Conservation (phyloP, 92 coral and sea anemone species). For the Phenganax stokvisi region DNA sequence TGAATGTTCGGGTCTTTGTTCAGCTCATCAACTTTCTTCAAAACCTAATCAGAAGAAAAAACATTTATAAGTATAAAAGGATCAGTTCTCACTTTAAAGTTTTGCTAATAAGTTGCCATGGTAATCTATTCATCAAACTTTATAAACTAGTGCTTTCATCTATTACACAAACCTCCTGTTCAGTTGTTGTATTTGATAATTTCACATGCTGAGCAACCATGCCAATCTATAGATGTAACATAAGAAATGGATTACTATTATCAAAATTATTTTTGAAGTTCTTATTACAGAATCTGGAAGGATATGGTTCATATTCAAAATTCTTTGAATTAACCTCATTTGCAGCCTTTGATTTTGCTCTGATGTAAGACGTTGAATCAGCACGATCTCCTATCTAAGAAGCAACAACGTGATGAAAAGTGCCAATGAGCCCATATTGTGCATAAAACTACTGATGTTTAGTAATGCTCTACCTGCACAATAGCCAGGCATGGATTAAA, state of each 20-base stretch:
- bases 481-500: slow-evolving; percentile 95
- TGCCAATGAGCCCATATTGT: not conserved
- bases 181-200: slow-evolving; percentile 73
- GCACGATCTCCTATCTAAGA: slow-evolving; percentile 82
- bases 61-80: not conserved
- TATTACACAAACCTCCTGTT: slow-evolving; percentile 65
- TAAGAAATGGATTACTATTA: not conserved
- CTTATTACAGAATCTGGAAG: no score
- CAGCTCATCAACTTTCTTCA: slow-evolving; percentile 75
- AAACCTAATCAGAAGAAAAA: slow-evolving; percentile 50
- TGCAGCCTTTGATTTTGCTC: slow-evolving; percentile 85
- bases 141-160: not conserved
- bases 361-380: slow-evolving; percentile 85
- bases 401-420: not conserved
- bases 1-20: slow-evolving; percentile 81
- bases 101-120: no score
- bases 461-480: slow-evolving; percentile 60
- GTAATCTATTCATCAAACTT: no score
- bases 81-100: not conserved
- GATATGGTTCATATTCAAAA: not conserved
- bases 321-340: slow-evolving; percentile 61
- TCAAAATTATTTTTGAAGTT: no score
- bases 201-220: slow-evolving; percentile 93
- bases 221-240: slow-evolving; percentile 58
- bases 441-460: not conserved